Evolutionary conservation across 2,113 vertebrate genomes (phyloP).

Genomic region (Naja naja): DNA sequence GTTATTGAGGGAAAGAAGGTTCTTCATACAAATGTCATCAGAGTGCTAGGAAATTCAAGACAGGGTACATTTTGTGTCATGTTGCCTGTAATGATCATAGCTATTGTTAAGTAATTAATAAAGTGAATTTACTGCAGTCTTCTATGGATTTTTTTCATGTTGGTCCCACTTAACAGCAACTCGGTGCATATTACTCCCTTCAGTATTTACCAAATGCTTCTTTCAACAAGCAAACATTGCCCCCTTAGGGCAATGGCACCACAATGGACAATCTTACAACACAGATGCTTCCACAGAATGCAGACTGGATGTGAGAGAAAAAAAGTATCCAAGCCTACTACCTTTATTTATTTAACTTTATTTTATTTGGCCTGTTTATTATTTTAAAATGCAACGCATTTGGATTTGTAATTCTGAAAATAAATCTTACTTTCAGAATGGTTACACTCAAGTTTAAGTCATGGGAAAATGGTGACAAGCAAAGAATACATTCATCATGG

Average conservation of each 20-base stretch:
- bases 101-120: not conserved
- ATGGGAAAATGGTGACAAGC: slow-evolving; percentile 63
- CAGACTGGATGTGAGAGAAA: not conserved
- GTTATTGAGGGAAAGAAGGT: not conserved
- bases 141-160: not conserved
- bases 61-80: not conserved
- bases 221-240: not conserved
- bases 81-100: not conserved
- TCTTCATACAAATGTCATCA: not conserved
- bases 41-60: not conserved
- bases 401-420: slow-evolving; percentile 76
- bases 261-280: not conserved
- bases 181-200: not conserved
- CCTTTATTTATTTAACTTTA: not conserved
- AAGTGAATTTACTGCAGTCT: not conserved
- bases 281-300: not conserved
- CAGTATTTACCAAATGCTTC: not conserved
- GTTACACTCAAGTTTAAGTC: slow-evolving; percentile 70
- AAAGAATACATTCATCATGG: slow-evolving; percentile 75
- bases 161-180: not conserved
- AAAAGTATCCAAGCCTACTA: not conserved
- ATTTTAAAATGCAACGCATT: slow-evolving; percentile 77
- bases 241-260: not conserved
- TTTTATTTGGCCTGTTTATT: slow-evolving; percentile 73
- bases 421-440: slow-evolving; percentile 74